These are phyloP conservation scores for Schizothorax lantsangensis DNA, from an alignment of 2,797 vertebrate genomes.

Conservation along the genomic window DNA sequence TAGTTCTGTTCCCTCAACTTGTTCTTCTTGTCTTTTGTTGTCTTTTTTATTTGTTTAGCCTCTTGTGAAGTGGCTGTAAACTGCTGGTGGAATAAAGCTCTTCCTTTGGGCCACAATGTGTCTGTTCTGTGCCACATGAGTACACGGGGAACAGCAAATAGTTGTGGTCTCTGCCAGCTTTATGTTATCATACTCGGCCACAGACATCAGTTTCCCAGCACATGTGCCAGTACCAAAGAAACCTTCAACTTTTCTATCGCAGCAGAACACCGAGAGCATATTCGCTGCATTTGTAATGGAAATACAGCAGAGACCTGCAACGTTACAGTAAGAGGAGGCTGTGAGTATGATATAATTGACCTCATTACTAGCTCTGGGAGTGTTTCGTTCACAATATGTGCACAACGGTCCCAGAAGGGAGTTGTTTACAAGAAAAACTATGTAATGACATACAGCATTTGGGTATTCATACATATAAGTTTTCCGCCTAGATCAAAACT, in stretches of 20 bases:
- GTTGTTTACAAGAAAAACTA: not conserved
- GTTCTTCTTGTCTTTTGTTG: not conserved
- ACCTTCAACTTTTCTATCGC: slow-evolving; percentile 7
- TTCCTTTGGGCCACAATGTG: not conserved
- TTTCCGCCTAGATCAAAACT: not conserved
- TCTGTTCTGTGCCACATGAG: slow-evolving; percentile 43
- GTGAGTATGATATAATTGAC: slow-evolving; percentile 52
- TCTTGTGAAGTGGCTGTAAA: slow-evolving; percentile 13
- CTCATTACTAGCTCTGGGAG: not conserved
- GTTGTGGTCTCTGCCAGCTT: slow-evolving; percentile 39
- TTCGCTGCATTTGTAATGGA: slow-evolving; percentile 38
- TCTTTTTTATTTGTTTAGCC: slow-evolving; percentile 25
- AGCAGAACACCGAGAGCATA: not conserved
- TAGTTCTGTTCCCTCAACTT: not conserved
- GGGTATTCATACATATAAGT: not conserved
- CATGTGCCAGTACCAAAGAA: not conserved
- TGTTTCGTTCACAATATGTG: not conserved
- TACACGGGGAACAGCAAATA: not conserved
- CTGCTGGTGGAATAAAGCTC: slow-evolving; percentile 54
- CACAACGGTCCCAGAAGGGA: not conserved
- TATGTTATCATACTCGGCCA: not conserved
- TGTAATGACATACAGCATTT: too few species aligned
- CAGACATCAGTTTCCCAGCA: not conserved
- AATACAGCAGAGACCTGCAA: slow-evolving; percentile 13
- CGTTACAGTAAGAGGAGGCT: slow-evolving; percentile 40